Evolutionary conservation across 64 coral and sea anemone species (phyloP), one percentile per base, ranked within the genome.

Genomic region (Pocillopora verrucosa): DNA sequence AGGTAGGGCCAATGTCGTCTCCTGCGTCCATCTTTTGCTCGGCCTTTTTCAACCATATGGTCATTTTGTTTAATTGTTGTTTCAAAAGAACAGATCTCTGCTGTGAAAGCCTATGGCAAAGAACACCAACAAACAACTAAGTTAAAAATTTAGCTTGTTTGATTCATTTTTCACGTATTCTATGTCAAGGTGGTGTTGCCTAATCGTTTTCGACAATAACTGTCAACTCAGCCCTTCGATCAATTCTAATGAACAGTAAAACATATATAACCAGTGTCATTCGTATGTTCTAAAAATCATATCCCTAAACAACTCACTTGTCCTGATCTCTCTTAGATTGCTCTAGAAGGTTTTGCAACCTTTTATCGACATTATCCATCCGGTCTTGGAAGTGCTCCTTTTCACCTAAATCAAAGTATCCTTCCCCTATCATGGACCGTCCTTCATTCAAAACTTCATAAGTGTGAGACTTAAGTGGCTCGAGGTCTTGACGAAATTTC

Each of bases 1-100:
- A 97, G 45, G 84, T 85, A 65, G 91, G 63, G 60, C 87, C 88
- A 37, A 97, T 91, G 14, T 91, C 80, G 3, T 90, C 88, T 38
- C 19, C 87, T 64, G 89, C 76, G 36, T 90, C 84, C 70, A 83
- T 88, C 36, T 78, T 89, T 13, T 61, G 77, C 70, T 97, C 95
- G 5, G 95, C 92, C 36, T 93, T 92, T 30, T 76, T 87, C 37
- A 97, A 12, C 95, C 95, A 97, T 24, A 38, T 75, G 61, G 83
- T 86, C 88, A 93, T 97, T 88, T 79, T 87, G 77, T 65, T 78
- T 30, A 97, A 88, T 60, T 97, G 95, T 15, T 97, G 95, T 61
- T 85, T 93, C 17, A 97, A 79, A 59, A 97, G 73, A 5, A 93
- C 61, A 9, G 38, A 93, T 74, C 60, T 90, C 86, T 15, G 82